Conservation (phyloP, 2,888 invertebrate species). For the Ennomos erosarius region DNA sequence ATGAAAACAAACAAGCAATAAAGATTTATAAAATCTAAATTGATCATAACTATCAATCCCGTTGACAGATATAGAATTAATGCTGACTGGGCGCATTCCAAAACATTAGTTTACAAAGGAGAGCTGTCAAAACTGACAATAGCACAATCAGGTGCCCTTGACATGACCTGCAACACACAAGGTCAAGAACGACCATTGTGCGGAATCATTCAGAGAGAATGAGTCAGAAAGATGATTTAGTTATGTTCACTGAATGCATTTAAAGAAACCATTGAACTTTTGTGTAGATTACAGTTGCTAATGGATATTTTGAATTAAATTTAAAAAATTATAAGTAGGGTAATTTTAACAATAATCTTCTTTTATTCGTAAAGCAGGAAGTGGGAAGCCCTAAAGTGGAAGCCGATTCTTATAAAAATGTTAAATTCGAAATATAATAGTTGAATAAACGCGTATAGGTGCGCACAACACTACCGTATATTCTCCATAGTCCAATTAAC, state of each 20-base stretch:
- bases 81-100: slow-evolving; percentile 35
- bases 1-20: too few species aligned
- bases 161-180: slow-evolving; percentile 61
- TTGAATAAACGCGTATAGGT: too few species aligned
- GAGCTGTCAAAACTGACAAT: slow-evolving; percentile 69
- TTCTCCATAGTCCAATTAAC: too few species aligned
- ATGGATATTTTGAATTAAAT: too few species aligned
- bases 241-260: neutral
- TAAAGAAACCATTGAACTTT: neutral
- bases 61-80: slow-evolving; percentile 27
- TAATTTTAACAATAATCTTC: too few species aligned
- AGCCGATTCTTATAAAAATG: too few species aligned
- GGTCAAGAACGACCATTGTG: slow-evolving; percentile 54
- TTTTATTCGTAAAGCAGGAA: too few species aligned
- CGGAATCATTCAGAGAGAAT: slow-evolving; percentile 30
- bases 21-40: too few species aligned
- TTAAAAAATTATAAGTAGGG: too few species aligned
- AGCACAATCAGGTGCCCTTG: slow-evolving; percentile 60
- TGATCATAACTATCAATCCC: slow-evolving; percentile 3
- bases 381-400: too few species aligned
- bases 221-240: slow-evolving; percentile 4
- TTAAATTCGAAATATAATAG: too few species aligned
- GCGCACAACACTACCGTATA: too few species aligned
- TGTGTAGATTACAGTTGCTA: neutral
- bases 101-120: slow-evolving; percentile 38